A percentile compares a stretch with the other conserved stretches of the same genome.
These are phyloP conservation scores for Peromyscus maniculatus DNA, from an alignment of 2,113 vertebrate species.

Conservation along the genomic window DNA sequence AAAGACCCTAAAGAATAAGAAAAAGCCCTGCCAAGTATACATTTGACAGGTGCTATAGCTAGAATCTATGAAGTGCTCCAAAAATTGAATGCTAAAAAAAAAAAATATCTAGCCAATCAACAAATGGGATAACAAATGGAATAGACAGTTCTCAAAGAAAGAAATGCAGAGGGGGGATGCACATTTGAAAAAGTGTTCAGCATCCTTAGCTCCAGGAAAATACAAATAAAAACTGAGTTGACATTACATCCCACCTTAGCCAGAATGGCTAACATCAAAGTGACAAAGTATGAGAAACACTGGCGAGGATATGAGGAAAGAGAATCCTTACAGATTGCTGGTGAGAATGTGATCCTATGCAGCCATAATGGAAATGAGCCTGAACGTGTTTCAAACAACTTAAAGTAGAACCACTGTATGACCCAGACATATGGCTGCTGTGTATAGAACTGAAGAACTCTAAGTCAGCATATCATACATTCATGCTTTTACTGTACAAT, in stretches of 20 bases:
- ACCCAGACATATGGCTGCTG: background rate
- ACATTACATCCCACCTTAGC: background rate
- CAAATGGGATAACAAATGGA: background rate
- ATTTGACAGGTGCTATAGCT: background rate
- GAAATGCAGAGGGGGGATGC: background rate
- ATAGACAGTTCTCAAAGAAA: background rate
- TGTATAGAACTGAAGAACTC: background rate
- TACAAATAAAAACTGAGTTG: background rate
- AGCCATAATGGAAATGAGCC: background rate
- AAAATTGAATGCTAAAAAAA: background rate
- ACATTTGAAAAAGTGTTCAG: background rate
- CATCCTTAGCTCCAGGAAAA: background rate
- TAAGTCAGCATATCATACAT: background rate
- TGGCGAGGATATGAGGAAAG: background rate
- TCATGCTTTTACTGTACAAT: background rate
- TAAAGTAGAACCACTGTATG: no score
- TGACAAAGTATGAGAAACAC: background rate
- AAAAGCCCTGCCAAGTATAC: background rate
- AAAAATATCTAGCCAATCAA: background rate
- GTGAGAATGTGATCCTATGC: no score
- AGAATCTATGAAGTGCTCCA: background rate
- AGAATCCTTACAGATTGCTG: background rate
- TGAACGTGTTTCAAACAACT: no score
- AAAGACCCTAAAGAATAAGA: background rate
- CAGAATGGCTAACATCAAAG: background rate